Percentiles rank a stretch among this genome's conserved stretches.
Evolutionary conservation across 2,113 vertebrate species (phyloP).

Genomic region (Synodontis membranacea): DNA sequence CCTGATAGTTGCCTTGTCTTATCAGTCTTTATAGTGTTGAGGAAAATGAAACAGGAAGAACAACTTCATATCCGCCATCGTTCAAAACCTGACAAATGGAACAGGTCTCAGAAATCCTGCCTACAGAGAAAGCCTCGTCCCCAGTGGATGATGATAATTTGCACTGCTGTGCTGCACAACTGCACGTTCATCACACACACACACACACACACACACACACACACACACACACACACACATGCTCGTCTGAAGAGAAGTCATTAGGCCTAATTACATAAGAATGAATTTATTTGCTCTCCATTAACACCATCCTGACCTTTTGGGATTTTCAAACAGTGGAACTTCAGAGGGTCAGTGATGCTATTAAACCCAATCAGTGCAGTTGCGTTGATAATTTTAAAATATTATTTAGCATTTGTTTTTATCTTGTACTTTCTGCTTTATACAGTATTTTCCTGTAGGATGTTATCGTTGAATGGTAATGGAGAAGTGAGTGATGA

Average conservation of each 20-base stretch:
- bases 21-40: background rate
- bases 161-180: background rate
- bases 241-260: constrained; percentile 1
- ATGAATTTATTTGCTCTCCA: constrained; percentile 36
- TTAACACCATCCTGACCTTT: constrained; percentile 37
- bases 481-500: background rate
- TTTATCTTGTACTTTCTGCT: background rate
- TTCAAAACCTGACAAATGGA: background rate
- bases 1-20: background rate
- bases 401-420: background rate
- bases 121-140: background rate
- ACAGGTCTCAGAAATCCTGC: background rate
- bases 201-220: background rate
- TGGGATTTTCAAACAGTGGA: constrained; percentile 24
- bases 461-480: background rate
- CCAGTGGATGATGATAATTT: background rate
- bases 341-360: background rate
- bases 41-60: background rate
- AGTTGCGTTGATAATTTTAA: background rate
- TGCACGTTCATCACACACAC: background rate
- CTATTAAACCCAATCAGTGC: background rate
- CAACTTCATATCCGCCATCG: background rate
- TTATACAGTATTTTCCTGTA: background rate
- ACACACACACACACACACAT: background rate
- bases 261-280: constrained; percentile 40